Base-by-base conservation (phyloP, 2,113 vertebrate species). In the Miniopterus natalensis region DNA sequence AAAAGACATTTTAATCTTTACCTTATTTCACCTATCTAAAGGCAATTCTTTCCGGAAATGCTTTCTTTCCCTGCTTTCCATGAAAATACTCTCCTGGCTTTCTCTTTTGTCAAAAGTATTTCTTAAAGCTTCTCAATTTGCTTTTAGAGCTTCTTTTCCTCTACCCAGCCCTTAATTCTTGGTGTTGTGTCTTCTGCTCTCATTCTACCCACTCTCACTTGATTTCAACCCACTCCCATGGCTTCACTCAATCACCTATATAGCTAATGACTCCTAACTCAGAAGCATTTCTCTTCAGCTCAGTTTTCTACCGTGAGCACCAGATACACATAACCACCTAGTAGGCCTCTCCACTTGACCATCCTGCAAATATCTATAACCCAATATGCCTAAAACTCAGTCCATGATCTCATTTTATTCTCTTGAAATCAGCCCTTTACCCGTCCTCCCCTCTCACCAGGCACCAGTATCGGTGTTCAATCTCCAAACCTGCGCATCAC, bases 61-160 rank as follows among this genome's bases (percentile, higher is more conserved):
- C 23, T 31, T 87, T 57, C 36, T 42, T 90, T 75, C 42, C 17
- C 8, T 61, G 29, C 23, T 91, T 86, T 96, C 68, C 59, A 51
- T 73, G 49, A 96, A 55, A 95, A 86, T 40, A 49, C 2, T 86
- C 1, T 94, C 57, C 0, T 42, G 59, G 29, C 74, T 79, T 87
- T 94, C 59, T 90, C 47, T 27, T 93, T 90, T 23, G 55, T 57
- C 18, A 31, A 75, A 90, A 92, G 15, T 92, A 86, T 94, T 92
- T 73, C 42, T 84, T 77, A 42, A 51, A 27, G 53, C 17, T 89
- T 75, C 45, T 84, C 75, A 71, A 8, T 73, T 6, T 77, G 18
- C 29, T 57, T 20, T 51, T 59, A 55, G 23, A 7, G 5, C 27
- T 77, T 84, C 40, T 79, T 84, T 89, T 94, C 66, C 29, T 70